Evolutionary conservation across 2,113 vertebrate species (phyloP), one percentile per base, ranked within the genome.

Genomic region (Nothocercus nigrocapillus): DNA sequence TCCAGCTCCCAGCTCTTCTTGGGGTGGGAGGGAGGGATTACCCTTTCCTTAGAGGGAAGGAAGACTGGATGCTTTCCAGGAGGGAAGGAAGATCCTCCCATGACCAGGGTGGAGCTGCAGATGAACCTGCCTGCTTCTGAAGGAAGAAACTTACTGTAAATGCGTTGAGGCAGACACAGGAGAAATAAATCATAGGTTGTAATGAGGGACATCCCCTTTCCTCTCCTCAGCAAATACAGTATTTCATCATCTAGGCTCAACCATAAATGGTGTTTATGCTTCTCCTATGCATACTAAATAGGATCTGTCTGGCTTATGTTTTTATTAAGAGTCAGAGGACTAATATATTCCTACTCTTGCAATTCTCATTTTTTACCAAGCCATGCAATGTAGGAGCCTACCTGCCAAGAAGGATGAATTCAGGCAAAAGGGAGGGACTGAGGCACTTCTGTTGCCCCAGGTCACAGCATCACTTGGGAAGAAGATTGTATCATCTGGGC

Each of bases 51-150:
- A 19, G 82, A 83, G 94, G 94, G 54, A 82, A 95, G 61, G 63
- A 47, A 21, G 68, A 77, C 54, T 95, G 94, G 97, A 93, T 88
- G 19, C 45, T 84, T 94, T 97, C 93, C 96, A 96, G 68, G 53
- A 96, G 36, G 53, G 44, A 93, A 76, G 82, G 88, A 96, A 97
- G 96, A 94, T 70, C 63, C 28, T 76, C 66, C 36, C 69, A 54
- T 88, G 62, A 70, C 24, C 81, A 85, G 45, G 58, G 63, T 56
- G 42, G 38, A 94, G 68, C 79, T 95, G 86, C 62, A 73, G 67
- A 93, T 89, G 95, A 96, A 92, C 25, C 27, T 73, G 86, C 53
- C 45, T 81, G 58, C 75, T 88, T 91, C 62, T 42, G 3, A 80
- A 82, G 34, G 69, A 93, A 91, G 44, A 63, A 77, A 66, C 4